Evolutionary conservation across 2,888 invertebrate species (phyloP).

Genomic region (Aspidapion aeneum): DNA sequence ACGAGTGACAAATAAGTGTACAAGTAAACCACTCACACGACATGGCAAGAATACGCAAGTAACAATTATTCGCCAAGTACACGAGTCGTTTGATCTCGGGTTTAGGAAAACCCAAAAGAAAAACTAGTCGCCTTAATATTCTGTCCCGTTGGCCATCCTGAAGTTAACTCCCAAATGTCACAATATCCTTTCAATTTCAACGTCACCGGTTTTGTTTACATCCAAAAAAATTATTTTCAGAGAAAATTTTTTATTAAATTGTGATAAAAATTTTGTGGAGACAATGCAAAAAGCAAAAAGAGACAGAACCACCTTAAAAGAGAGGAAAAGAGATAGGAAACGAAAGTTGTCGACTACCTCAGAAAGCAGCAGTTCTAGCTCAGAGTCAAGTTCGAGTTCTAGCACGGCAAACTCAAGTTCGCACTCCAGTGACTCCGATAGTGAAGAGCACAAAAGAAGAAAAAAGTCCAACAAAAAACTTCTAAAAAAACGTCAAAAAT

Average conservation of each 20-base stretch:
- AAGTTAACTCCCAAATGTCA: background rate
- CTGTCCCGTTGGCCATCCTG: no score
- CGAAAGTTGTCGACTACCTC: conserved; percentile 2
- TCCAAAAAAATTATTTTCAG: background rate
- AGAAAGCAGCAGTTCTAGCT: conserved; percentile 2
- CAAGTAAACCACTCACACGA: no score
- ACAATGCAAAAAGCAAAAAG: conserved; percentile 15
- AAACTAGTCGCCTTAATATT: no score
- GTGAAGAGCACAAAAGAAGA: conserved; percentile 10
- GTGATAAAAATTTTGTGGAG: conserved; percentile 8
- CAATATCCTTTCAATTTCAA: no score
- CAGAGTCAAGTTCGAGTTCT: conserved; percentile 1
- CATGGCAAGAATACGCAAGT: no score
- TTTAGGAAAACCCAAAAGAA: no score
- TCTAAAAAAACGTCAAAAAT: background rate
- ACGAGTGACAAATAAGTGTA: no score
- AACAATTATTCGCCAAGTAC: no score
- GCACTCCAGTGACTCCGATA: conserved; percentile 11
- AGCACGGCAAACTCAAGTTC: conserved; percentile 12
- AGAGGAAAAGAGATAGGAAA: conserved; percentile 9
- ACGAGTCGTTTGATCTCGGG: no score
- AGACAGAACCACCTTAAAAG: conserved; percentile 7
- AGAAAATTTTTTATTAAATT: background rate
- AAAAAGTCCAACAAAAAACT: conserved; percentile 5
- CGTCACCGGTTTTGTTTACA: background rate